Evolutionary conservation across 2,113 vertebrate genomes (phyloP).

Genomic region (Zingel zingel): DNA sequence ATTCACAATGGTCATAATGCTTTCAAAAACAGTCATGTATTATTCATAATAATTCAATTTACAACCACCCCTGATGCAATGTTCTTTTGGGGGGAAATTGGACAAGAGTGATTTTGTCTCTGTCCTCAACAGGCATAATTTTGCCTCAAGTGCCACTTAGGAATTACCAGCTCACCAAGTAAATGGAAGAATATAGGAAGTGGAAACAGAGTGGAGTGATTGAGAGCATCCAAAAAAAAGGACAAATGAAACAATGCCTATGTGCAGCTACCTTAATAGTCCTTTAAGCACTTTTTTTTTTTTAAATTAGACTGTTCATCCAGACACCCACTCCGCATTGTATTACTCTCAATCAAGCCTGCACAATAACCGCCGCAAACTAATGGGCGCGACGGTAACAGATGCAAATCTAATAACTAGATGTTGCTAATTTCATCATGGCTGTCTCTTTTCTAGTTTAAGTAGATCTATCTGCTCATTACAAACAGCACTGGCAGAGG

Average conservation of each 20-base stretch:
- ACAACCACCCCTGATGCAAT: constrained; percentile 29
- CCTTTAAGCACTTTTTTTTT: constrained; percentile 7
- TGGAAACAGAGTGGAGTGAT: constrained; percentile 3
- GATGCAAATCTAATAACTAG: constrained; percentile 67
- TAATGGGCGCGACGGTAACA: constrained; percentile 53
- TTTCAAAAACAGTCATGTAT: constrained; percentile 59
- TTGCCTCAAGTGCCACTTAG: constrained; percentile 52
- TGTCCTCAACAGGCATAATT: constrained; percentile 39
- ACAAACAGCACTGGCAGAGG: constrained; percentile 39
- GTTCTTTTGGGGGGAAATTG: constrained; percentile 4
- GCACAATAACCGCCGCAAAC: constrained; percentile 23
- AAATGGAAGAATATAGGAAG: constrained; percentile 22
- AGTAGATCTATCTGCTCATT: constrained; percentile 64
- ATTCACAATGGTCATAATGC: constrained; percentile 56
- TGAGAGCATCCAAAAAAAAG: constrained; percentile 35
- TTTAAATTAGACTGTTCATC: constrained; percentile 14
- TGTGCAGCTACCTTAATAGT: constrained; percentile 13
- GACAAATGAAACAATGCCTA: constrained; percentile 41
- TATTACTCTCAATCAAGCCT: constrained; percentile 38
- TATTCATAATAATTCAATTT: constrained; percentile 63
- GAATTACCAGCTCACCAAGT: constrained; percentile 34
- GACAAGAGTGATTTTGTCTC: constrained; percentile 39
- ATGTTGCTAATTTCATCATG: constrained; percentile 60
- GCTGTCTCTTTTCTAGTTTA: constrained; percentile 34
- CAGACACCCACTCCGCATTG: constrained; percentile 22